Evolutionary conservation across 2,113 vertebrate species (phyloP).

Genomic region (Ondatra zibethicus): DNA sequence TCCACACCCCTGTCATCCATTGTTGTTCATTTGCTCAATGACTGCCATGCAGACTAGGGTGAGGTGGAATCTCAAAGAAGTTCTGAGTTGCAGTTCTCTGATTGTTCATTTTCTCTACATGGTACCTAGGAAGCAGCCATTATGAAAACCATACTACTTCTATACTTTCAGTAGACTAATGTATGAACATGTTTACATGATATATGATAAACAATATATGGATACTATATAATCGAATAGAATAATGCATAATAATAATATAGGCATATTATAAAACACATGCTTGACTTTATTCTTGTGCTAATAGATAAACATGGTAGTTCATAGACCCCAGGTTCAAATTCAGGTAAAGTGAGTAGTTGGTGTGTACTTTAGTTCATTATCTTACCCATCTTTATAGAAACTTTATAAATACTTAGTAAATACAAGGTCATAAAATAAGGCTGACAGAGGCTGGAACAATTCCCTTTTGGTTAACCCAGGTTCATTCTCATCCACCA

Average conservation of each 20-base stretch:
- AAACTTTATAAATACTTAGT: not conserved
- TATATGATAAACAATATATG: not conserved
- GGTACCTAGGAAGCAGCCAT: not conserved
- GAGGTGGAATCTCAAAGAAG: not conserved
- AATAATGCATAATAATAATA: not conserved
- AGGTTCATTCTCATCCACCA: not conserved
- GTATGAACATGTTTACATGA: not conserved
- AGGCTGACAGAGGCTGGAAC: not conserved
- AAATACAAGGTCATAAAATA: not conserved
- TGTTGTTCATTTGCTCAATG: not conserved
- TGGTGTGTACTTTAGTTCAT: not conserved
- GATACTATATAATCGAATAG: not conserved
- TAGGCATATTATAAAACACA: not conserved
- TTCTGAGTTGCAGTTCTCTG: not conserved
- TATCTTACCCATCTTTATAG: not conserved
- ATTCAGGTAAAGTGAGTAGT: not conserved
- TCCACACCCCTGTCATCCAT: not conserved
- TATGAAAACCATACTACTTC: not conserved
- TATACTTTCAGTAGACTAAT: not conserved
- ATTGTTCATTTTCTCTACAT: not conserved
- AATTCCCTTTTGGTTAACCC: not conserved
- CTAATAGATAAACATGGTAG: not conserved
- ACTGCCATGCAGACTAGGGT: not conserved
- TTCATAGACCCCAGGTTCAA: not conserved
- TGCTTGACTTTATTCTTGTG: slow-evolving; percentile 19